phyloP scores from a whole-genome alignment of 2,113 vertebrate species.

The Macquaria australasica region DNA sequence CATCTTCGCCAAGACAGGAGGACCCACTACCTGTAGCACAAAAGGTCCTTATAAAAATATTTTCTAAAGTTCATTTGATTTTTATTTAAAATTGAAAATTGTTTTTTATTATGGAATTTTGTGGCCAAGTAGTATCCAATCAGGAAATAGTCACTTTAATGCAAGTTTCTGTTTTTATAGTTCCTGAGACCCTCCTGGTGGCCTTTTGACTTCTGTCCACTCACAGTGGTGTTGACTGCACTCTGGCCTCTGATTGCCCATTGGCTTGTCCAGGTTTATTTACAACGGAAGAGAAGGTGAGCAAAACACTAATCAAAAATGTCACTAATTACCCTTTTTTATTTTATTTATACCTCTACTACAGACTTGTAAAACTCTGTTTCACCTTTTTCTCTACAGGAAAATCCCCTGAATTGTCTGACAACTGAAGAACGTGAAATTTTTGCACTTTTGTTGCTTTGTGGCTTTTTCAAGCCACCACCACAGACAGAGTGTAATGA shows the following conservation, averaged over 20 bases:
- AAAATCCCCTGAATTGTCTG: constrained; percentile 62
- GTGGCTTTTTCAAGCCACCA: constrained; percentile 19
- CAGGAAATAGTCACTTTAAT: neutral
- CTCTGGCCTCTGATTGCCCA: constrained; percentile 93
- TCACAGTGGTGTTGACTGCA: constrained; percentile 86
- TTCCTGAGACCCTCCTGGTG: constrained; percentile 90
- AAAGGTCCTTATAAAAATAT: constrained; percentile 44
- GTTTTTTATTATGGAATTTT: neutral
- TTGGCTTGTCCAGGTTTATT: constrained; percentile 91
- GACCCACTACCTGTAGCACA: constrained; percentile 30
- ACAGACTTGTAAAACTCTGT: neutral
- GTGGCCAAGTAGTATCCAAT: neutral
- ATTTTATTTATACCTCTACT: neutral
- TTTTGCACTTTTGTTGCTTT: constrained; percentile 30
- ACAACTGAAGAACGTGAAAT: neutral
- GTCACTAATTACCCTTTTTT: neutral
- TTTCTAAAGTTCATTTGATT: neutral
- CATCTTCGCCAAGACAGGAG: constrained; percentile 46
- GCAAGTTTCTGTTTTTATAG: constrained; percentile 53
- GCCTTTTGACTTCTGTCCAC: constrained; percentile 90
- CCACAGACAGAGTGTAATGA: neutral
- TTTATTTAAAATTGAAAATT: neutral
- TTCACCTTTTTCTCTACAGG: constrained; percentile 43
- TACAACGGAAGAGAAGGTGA: constrained; percentile 91
- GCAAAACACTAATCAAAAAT: neutral